Base-by-base conservation (phyloP, 2,888 invertebrate genomes). In the Drosophila rellima region DNA sequence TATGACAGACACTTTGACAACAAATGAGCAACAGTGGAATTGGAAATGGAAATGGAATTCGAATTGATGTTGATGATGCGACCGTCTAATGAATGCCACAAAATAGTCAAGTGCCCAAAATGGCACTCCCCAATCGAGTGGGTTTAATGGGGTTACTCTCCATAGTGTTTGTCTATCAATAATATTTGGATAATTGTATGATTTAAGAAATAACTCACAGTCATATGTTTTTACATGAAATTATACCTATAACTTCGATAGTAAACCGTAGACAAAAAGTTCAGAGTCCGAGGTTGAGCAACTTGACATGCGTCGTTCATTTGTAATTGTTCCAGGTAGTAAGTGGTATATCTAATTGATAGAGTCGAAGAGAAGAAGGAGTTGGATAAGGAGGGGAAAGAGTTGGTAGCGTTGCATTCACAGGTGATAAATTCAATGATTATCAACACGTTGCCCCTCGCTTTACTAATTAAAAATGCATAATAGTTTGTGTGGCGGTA, bases 351-450 rank as follows among this genome's bases (percentile, higher is more conserved):
- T 57, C 62, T 57, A 81, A 67, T 84, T 78, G 82, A 78, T 69
- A 47, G 70, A 52, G 17, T 31, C 39, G 13, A 15, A 17, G 6
- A 17, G 23, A 18, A 15, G 15, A 52, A 10, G 17, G 5, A 17
- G 11, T 15, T n/a, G 18, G 6, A 18, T 20, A 18, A 54, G 17
- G 13, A 17, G 44, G 15, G 18, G 7, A 26, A n/a, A 26, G 48
- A 40, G 26, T 47, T 17, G 83, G 61, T 85, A 87, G 82, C 66
- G 51, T 63, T 63, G 70, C 64, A 55, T 84, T 89, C 80, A 80
- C 80, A 82, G 89, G 86, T 85, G 83, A 85, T 89, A 85, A 89
- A 89, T 89, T 89, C 59, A 70, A 74, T 74, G 86, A 89, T 85
- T 89, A 89, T 86, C 86, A 78, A 75, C 85, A 84, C 85, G 63